Conservation (phyloP, 2,113 vertebrate species). For the Asarcornis scutulata region DNA sequence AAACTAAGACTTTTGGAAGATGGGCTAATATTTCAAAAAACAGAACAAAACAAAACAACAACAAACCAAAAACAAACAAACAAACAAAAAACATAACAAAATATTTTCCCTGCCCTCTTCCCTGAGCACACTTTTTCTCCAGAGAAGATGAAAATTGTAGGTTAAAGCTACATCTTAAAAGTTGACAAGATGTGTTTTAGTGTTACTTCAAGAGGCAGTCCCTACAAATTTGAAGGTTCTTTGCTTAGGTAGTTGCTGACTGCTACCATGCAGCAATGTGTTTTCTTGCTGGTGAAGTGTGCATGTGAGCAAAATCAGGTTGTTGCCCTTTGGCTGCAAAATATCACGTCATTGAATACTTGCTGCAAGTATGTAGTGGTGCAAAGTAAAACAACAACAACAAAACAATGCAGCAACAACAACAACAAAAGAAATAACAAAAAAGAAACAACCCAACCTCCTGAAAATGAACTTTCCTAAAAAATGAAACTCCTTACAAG, state of each 20-base stretch:
- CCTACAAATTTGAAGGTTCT: neutral
- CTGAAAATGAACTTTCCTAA: neutral
- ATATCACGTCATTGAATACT: neutral
- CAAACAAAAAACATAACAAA: neutral
- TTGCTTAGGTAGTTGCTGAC: fast-evolving
- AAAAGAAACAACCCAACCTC: neutral
- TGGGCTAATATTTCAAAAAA: neutral
- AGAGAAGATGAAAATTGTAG: neutral
- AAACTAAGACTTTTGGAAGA: neutral
- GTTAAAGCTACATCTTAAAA: neutral
- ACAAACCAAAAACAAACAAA: no score
- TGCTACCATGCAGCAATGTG: neutral
- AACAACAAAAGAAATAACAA: neutral
- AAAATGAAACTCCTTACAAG: neutral
- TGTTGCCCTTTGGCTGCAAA: neutral
- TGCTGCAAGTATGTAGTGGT: neutral
- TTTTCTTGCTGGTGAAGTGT: neutral
- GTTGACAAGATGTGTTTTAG: neutral
- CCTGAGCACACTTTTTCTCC: neutral
- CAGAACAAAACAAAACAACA: neutral
- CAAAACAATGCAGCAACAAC: neutral
- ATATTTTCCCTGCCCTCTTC: neutral
- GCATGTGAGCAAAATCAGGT: neutral
- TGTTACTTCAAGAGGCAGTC: neutral
- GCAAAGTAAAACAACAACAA: neutral